A percentile compares a stretch with the other conserved stretches of the same genome.
Evolutionary conservation across 2,888 invertebrate genomes (phyloP).

Genomic region (Didymodactylos carnosus): DNA sequence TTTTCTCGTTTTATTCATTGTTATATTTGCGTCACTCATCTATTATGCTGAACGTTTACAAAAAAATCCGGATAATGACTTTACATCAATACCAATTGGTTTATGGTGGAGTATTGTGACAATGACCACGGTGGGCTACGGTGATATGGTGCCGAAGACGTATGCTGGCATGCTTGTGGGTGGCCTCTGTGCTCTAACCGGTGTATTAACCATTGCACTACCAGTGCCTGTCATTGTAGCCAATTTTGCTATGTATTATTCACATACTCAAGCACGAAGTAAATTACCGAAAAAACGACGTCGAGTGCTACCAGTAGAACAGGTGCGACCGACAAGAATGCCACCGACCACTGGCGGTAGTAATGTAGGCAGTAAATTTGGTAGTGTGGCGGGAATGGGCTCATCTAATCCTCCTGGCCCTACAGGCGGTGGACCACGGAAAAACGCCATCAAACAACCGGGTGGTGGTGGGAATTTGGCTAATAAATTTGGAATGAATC

Average conservation of each 20-base stretch:
- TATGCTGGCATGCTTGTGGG: slow-evolving; percentile 92
- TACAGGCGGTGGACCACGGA: neutral
- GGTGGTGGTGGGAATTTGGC: neutral
- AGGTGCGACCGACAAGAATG: slow-evolving; percentile 44
- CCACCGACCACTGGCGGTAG: slow-evolving; percentile 27
- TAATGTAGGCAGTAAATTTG: neutral
- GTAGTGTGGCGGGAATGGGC: neutral
- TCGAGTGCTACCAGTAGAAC: slow-evolving; percentile 67
- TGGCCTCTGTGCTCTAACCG: slow-evolving; percentile 70
- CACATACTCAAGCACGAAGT: slow-evolving; percentile 85
- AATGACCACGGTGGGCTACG: slow-evolving; percentile 83
- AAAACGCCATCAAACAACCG: neutral
- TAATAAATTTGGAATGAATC: neutral
- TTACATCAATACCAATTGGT: slow-evolving; percentile 74
- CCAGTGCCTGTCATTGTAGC: slow-evolving; percentile 86
- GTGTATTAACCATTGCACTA: slow-evolving; percentile 75
- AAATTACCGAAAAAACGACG: slow-evolving; percentile 78
- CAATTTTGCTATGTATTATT: slow-evolving; percentile 91
- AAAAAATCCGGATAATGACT: slow-evolving; percentile 81
- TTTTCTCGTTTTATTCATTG: slow-evolving; percentile 77
- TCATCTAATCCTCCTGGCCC: too few species aligned
- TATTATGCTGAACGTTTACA: slow-evolving; percentile 85
- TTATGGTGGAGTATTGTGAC: slow-evolving; percentile 94
- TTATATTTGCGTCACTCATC: slow-evolving; percentile 79
- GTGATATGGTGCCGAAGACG: slow-evolving; percentile 84